Evolutionary conservation across 1,140 invertebrate species (phyloP).

Genomic region (Meloidogyne floridensis): DNA sequence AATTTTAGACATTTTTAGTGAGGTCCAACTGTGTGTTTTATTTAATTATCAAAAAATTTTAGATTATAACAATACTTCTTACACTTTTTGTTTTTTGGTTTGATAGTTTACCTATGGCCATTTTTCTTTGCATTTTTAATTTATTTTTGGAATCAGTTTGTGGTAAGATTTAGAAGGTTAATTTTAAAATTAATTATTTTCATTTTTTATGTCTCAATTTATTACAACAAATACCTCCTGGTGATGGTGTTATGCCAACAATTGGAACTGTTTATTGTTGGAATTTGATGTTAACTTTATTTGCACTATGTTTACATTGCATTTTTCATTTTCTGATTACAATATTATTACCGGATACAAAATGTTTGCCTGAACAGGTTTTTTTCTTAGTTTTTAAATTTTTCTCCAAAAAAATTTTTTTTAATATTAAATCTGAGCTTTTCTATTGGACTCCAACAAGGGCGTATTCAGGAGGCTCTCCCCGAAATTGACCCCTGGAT

Average conservation of each 20-base stretch:
- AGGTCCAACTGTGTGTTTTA: too few relatives aligned
- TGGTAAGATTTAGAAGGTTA: too few relatives aligned
- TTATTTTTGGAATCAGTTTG: slow-evolving; percentile 50
- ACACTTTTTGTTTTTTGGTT: slow-evolving; percentile 55
- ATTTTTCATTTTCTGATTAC: slow-evolving; percentile 6
- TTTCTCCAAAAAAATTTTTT: not conserved
- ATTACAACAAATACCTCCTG: slow-evolving; percentile 47
- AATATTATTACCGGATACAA: slow-evolving; percentile 36
- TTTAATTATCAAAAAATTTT: slow-evolving; percentile 14
- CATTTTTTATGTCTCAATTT: slow-evolving; percentile 42
- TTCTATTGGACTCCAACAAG: too few relatives aligned
- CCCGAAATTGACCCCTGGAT: too few relatives aligned
- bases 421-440: not conserved
- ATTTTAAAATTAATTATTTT: too few relatives aligned
- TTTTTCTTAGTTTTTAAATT: not conserved
- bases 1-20: not conserved
- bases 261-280: slow-evolving; percentile 42
- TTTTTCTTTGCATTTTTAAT: slow-evolving; percentile 45
- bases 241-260: slow-evolving; percentile 50
- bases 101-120: slow-evolving; percentile 36
- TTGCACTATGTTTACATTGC: slow-evolving; percentile 14
- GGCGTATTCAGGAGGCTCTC: too few relatives aligned
- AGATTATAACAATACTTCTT: slow-evolving; percentile 46
- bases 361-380: slow-evolving; percentile 34
- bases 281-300: slow-evolving; percentile 18